Conservation (phyloP, 2,113 vertebrate genomes). For the Paramisgurnus dabryanus region DNA sequence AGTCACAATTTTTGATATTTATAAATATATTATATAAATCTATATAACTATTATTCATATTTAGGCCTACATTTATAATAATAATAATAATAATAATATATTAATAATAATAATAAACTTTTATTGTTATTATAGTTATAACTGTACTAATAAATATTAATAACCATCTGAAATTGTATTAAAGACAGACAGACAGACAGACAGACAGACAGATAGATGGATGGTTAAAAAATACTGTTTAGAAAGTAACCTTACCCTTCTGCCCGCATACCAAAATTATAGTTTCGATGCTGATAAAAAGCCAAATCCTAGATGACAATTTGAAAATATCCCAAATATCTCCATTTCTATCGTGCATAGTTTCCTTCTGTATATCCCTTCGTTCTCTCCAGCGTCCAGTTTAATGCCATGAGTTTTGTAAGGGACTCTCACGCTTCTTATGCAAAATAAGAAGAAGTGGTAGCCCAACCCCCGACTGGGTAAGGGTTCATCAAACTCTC, state of each 20-base stretch:
- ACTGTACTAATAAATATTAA: too few relatives aligned
- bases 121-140: too few relatives aligned
- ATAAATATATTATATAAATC: too few relatives aligned
- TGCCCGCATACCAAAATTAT: slow-evolving; percentile 60
- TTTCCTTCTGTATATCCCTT: slow-evolving; percentile 53
- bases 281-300: slow-evolving; percentile 56
- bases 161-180: too few relatives aligned
- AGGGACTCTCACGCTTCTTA: slow-evolving; percentile 18
- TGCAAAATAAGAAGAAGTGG: slow-evolving; percentile 45
- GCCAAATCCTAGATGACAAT: slow-evolving; percentile 53
- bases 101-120: too few relatives aligned
- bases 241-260: slow-evolving; percentile 66
- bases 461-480: slow-evolving; percentile 61
- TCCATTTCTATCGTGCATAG: slow-evolving; percentile 62
- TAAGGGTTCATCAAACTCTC: slow-evolving; percentile 42
- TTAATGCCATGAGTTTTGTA: slow-evolving; percentile 27
- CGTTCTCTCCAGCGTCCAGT: neutral
- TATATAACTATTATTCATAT: too few relatives aligned
- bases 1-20: too few relatives aligned
- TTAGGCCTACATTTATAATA: too few relatives aligned
- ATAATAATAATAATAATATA: too few relatives aligned
- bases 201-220: too few relatives aligned
- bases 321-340: slow-evolving; percentile 56
- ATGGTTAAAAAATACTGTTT: neutral
- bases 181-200: too few relatives aligned